A percentile compares a stretch with the other conserved stretches of the same genome.
phyloP scores from a whole-genome alignment of 2,888 invertebrate genomes.

The Epirrhoe tristata region DNA sequence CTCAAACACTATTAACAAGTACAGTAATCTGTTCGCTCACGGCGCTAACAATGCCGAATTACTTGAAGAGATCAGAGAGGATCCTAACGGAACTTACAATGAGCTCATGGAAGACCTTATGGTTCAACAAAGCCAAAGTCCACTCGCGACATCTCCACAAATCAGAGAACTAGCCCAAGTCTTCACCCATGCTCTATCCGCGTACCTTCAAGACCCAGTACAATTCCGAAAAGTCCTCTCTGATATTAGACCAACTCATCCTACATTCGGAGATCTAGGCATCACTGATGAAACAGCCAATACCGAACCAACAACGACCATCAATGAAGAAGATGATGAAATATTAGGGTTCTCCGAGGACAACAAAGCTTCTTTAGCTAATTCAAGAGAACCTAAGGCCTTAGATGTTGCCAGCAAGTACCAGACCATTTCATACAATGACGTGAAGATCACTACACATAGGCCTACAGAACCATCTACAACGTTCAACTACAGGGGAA shows the following conservation, averaged over 20 bases:
- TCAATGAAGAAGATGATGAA: slow-evolving; percentile 90
- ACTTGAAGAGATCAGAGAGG: slow-evolving; percentile 72
- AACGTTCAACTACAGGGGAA: slow-evolving; percentile 55
- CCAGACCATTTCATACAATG: slow-evolving; percentile 41
- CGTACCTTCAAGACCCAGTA: slow-evolving; percentile 93
- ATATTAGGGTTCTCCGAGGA: slow-evolving; percentile 91
- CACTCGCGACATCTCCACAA: slow-evolving; percentile 86
- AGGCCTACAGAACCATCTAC: slow-evolving; percentile 59
- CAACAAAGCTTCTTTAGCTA: slow-evolving; percentile 64
- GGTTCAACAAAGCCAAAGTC: slow-evolving; percentile 87
- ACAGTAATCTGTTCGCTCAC: slow-evolving; percentile 76
- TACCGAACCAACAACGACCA: slow-evolving; percentile 85
- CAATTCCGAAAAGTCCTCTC: slow-evolving; percentile 91
- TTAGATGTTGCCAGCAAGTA: slow-evolving; percentile 56
- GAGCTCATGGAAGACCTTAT: slow-evolving; percentile 84
- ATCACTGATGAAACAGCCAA: slow-evolving; percentile 70
- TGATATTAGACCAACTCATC: slow-evolving; percentile 92
- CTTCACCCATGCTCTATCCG: slow-evolving; percentile 93
- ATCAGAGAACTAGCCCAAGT: slow-evolving; percentile 93
- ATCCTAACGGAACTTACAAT: slow-evolving; percentile 75
- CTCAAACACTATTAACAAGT: slow-evolving; percentile 88
- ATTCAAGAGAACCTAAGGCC: slow-evolving; percentile 76
- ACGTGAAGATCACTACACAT: slow-evolving; percentile 52
- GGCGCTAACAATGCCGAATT: slow-evolving; percentile 66
- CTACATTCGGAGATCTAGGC: slow-evolving; percentile 81